Evolutionary conservation across 2,113 vertebrate genomes (phyloP).

Genomic region (Anguilla rostrata): DNA sequence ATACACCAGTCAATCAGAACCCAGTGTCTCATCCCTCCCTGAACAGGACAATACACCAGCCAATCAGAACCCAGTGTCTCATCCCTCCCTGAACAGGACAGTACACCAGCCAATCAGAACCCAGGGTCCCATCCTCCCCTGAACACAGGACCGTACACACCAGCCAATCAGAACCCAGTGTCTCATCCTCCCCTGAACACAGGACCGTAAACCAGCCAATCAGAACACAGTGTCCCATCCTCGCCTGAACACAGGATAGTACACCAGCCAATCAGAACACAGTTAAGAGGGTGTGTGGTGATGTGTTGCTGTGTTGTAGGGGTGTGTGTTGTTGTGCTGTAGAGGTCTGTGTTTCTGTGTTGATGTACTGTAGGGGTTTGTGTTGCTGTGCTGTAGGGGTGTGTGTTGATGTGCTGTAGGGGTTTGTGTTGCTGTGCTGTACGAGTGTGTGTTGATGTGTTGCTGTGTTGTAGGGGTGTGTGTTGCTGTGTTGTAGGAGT

Average conservation of each 20-base stretch:
- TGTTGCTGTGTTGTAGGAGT: too few species aligned
- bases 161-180: neutral
- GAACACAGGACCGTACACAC: too few species aligned
- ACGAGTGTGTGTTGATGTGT: neutral
- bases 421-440: neutral
- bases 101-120: neutral
- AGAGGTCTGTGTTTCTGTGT: too few species aligned
- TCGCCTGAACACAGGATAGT: neutral
- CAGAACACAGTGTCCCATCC: neutral
- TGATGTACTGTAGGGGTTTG: too few species aligned
- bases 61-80: constrained; percentile 53
- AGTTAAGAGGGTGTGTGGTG: neutral
- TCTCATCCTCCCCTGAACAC: neutral
- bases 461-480: too few species aligned
- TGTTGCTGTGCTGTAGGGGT: neutral
- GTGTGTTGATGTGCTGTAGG: neutral
- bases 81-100: constrained; percentile 72
- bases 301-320: too few species aligned
- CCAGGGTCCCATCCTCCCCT: constrained; percentile 71
- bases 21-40: too few species aligned
- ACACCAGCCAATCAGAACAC: neutral
- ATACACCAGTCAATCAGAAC: neutral
- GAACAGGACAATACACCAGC: neutral
- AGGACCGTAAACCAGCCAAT: neutral
- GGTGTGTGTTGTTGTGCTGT: neutral